phyloP scores from a whole-genome alignment of 2,113 vertebrate genomes.

The Anthoscopus minutus region DNA sequence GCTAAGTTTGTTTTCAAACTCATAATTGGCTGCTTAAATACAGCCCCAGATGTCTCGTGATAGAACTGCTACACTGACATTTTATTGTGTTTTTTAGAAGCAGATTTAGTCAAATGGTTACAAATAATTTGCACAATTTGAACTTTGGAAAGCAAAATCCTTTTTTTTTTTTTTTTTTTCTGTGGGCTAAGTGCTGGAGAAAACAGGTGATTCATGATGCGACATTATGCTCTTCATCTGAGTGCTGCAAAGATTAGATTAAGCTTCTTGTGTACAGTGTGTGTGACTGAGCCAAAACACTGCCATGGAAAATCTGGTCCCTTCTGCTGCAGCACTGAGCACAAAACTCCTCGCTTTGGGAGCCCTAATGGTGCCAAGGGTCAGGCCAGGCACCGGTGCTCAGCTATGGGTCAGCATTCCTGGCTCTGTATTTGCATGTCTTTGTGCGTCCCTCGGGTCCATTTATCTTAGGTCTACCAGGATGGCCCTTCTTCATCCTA shows the following conservation, averaged over 20 bases:
- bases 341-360: background rate
- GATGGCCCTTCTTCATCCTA: background rate
- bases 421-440: background rate
- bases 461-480: background rate
- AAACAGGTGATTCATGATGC: background rate
- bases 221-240: background rate
- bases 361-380: background rate
- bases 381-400: background rate
- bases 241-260: background rate
- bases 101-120: background rate
- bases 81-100: background rate
- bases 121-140: background rate
- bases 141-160: background rate
- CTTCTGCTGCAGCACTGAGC: background rate
- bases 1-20: background rate
- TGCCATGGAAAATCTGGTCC: background rate
- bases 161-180: background rate
- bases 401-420: background rate
- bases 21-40: background rate
- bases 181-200: background rate
- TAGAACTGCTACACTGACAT: background rate
- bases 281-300: background rate
- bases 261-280: background rate
- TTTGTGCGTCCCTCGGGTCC: background rate
- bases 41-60: background rate